A percentile compares a stretch with the other conserved stretches of the same genome.
These are phyloP conservation scores for Drosophila kanekoi DNA, from an alignment of 2,888 invertebrate species.

Conservation along the genomic window DNA sequence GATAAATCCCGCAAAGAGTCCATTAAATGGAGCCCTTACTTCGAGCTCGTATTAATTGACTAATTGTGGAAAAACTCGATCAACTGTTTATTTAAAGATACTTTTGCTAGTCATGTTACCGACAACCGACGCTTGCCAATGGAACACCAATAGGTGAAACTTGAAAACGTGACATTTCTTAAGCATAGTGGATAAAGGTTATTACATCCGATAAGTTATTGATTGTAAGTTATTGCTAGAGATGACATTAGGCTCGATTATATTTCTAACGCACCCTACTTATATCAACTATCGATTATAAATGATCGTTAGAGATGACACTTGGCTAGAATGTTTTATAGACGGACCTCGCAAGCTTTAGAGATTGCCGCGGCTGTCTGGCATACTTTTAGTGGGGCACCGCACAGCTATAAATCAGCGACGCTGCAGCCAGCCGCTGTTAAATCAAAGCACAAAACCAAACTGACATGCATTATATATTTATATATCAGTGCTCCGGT, in stretches of 20 bases:
- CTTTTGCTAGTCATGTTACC: no score
- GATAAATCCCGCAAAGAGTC: no score
- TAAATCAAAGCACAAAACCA: conserved; percentile 76
- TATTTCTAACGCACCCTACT: no score
- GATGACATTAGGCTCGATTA: not conserved
- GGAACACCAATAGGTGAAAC: no score
- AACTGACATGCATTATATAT: conserved; percentile 76
- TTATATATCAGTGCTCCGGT: conserved; percentile 62
- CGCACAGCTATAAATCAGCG: conserved; percentile 65
- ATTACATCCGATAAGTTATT: not conserved
- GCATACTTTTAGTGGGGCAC: conserved; percentile 47
- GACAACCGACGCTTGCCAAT: no score
- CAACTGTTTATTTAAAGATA: no score
- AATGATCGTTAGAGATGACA: not conserved
- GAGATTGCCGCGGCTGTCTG: not conserved
- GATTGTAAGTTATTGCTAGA: not conserved
- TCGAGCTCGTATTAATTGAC: no score
- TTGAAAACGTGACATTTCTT: no score
- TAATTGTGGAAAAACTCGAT: no score
- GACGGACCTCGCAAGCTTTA: conserved; percentile 12
- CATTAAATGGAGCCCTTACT: no score
- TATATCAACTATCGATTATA: not conserved
- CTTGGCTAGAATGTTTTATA: not conserved
- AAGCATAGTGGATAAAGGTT: no score
- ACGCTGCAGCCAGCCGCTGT: conserved; percentile 54